Base-by-base conservation (phyloP, 2,888 invertebrate genomes). In the Drosophila testacea region DNA sequence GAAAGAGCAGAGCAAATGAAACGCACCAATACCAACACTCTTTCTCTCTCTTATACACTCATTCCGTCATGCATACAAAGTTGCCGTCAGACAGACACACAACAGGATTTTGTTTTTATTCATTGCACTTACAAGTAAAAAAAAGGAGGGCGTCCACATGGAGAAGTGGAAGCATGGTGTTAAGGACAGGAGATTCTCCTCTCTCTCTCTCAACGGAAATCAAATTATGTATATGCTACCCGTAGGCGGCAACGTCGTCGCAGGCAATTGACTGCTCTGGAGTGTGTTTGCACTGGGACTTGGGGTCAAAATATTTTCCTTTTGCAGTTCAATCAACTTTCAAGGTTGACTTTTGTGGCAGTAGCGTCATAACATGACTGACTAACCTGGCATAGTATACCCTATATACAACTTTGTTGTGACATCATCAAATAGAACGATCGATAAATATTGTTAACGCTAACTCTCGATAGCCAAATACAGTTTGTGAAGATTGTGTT, bases 321-420 rank as follows among this genome's bases (percentile, higher is more conserved):
- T 71, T 65, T 27, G 59, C 68, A 83, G 84, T 85, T 85, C 86
- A 88, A 79, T 88, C 86, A 85, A 85, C 84, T 83, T 81, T 85
- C 84, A 88, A 85, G 84, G 84, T 85, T 85, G 74, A 62, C 47
- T 73, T 60, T 34, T 34, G 47, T 39, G 22, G 27, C 39, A 28
- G n/a, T 46, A 47, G 41, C 34, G 64, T 38, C 27, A 34, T 28
- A 56, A 44, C 34, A 44, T 22, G 9, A 6, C 3, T 10, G 46
- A 13, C 36, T 28, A 36, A 13, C 13, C 34, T 46, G 34, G 3
- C 32, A 44, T 34, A 3, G n/a, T 27, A 44, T 54, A 54, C 54
- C n/a, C 42, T 54, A 54, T n/a, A 22, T 1, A 32, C 27, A 6
- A 7, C 13, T 28, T 38, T 6, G 27, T 36, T 38, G 46, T 36